Evolutionary conservation across 2,113 vertebrate genomes (phyloP), one percentile per base, ranked within the genome.

Genomic region (Tyrannus savana): DNA sequence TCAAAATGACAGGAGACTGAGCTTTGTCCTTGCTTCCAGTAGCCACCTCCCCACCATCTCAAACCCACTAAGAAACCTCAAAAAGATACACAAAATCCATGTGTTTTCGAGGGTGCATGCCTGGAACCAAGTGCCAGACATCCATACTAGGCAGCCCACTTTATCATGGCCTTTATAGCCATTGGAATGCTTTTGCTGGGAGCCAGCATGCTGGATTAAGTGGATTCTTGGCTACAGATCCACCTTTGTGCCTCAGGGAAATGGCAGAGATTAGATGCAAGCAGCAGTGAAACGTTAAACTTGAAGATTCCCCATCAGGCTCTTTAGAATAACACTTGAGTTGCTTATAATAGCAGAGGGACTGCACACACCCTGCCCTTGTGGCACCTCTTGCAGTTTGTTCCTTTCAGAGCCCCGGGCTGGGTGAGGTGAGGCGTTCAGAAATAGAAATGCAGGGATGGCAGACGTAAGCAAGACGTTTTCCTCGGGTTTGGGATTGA

Each of bases 221-320:
- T 96, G 92, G 79, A 89, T 96, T 89, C 80, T 96, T 97, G 96
- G 96, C 93, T 92, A 35, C 60, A 84, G 80, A 71, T 92, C 88
- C 80, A 92, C 92, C 80, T 93, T 90, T 96, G 83, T 87, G 88
- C 92, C 88, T 93, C 19, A 72, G 90, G 91, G 91, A 96, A 94
- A 93, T 88, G 50, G 95, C 89, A 87, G 87, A 93, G 93, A 94
- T 91, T 79, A 79, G 94, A 83, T 82, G 76, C 53, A 80, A 84
- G 73, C 86, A 93, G 64, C 73, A 90, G 73, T 95, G 92, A 97
- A 96, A 94, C 84, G 89, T 66, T 95, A 95, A 92, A 94, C 91
- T 93, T 89, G 69, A 96, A 95, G 91, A 93, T 95, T 95, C 87
- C 91, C 91, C 85, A 66, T 92, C 94, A 95, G 4, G 44, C 79